Evolutionary conservation across 2,113 vertebrate genomes (phyloP), one percentile per base, ranked within the genome.

Genomic region (Charadrius vociferus): DNA sequence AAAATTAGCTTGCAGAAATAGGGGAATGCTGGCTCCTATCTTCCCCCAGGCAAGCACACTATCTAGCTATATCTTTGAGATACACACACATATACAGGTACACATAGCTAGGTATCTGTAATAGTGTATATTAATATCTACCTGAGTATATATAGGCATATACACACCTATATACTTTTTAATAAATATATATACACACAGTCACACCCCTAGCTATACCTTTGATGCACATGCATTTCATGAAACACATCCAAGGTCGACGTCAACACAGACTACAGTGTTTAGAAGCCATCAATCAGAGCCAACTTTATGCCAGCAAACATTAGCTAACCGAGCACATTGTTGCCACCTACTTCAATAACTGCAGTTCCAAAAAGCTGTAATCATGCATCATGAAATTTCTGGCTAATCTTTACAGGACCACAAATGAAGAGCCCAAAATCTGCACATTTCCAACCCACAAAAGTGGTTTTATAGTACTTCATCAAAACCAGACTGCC

Each of bases 301-400:
- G 37, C 19, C 56, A 83, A 50, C 26, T 11, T 63, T 41, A 34
- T 5, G 6, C 11, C 7, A 71, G n/a, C n/a, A 74, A 88, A 59
- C 20, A 34, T 7, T 4, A 83, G 49, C 52, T 80, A 36, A 55
- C 34, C 49, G 61, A 47, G 15, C 9, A 30, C 0, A 0, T 7
- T 12, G 10, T 22, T 81, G 52, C 5, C 0, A 0, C 43, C 47
- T 63, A 24, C 55, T 86, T 79, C 1, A 2, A 2, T 52, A 68
- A 73, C 37, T 37, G 27, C 39, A 91, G 47, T 32, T 72, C 56
- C 61, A 94, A 81, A 78, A 53, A 10, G 12, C 43, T 68, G 36
- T 34, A 68, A 82, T 12, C 1, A 2, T 4, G 20, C 21, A 71
- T 45, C 66, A 50, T 7, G 10, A 67, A 82, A 34, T 47, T 78